These are phyloP conservation scores for Vesta saturnalis DNA, from an alignment of 2,888 invertebrate species.

Conservation along the genomic window DNA sequence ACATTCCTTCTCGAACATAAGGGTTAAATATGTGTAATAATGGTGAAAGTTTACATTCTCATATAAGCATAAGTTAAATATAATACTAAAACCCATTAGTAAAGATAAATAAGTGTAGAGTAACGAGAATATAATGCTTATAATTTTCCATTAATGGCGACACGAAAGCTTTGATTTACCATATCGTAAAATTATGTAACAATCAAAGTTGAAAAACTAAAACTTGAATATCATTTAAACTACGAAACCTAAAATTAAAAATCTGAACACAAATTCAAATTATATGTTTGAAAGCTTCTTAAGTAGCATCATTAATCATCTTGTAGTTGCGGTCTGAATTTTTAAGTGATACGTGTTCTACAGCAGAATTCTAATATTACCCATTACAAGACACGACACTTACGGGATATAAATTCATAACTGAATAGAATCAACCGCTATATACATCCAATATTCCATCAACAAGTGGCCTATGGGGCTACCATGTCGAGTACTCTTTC, in stretches of 20 bases:
- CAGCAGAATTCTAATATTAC: conserved; percentile 8
- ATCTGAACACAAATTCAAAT: conserved; percentile 31
- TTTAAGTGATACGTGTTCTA: conserved; percentile 20
- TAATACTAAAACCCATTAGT: too few relatives aligned
- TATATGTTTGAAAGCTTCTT: conserved; percentile 27
- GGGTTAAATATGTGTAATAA: too few relatives aligned
- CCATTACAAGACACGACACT: conserved; percentile 17
- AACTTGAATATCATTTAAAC: background rate
- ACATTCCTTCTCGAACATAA: too few relatives aligned
- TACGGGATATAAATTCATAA: conserved; percentile 20
- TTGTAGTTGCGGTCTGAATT: conserved; percentile 23
- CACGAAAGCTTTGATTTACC: too few relatives aligned
- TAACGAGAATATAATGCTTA: too few relatives aligned
- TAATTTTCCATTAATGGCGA: too few relatives aligned
- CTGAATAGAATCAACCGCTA: conserved; percentile 25
- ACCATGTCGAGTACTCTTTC: conserved; percentile 36
- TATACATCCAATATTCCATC: conserved; percentile 30
- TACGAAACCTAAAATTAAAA: conserved; percentile 26
- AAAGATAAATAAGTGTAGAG: too few relatives aligned
- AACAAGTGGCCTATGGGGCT: conserved; percentile 43
- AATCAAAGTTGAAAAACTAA: too few relatives aligned
- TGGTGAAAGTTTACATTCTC: too few relatives aligned
- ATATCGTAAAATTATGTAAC: too few relatives aligned
- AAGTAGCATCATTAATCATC: conserved; percentile 29
- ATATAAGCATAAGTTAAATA: too few relatives aligned